phyloP scores from a whole-genome alignment of 2,113 vertebrate species.

The Miniopterus natalensis region DNA sequence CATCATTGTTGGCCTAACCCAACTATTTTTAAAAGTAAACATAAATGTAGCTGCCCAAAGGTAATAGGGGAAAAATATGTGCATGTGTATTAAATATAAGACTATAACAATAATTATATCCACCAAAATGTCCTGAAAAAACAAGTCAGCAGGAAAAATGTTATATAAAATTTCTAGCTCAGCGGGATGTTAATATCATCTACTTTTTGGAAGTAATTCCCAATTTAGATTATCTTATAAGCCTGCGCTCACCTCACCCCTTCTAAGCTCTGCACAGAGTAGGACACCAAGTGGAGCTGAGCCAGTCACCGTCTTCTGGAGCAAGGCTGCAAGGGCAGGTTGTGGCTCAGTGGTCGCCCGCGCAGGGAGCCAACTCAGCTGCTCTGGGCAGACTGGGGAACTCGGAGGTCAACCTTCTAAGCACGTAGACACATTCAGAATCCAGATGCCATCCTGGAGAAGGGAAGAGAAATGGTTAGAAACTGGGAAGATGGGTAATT shows the following conservation, averaged over 20 bases:
- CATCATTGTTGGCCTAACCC: not conserved
- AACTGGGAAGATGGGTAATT: not conserved
- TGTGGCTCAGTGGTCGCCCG: not conserved
- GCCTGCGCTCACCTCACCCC: fast-evolving
- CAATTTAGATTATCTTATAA: not conserved
- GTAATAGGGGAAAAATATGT: not conserved
- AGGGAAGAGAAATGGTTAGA: not conserved
- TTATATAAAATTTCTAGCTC: not conserved
- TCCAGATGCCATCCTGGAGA: not conserved
- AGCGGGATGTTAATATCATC: not conserved
- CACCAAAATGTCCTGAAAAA: not conserved
- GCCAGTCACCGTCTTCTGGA: not conserved
- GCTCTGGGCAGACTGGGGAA: not conserved
- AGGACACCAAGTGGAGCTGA: not conserved
- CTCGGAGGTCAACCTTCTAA: not conserved
- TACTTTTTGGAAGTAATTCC: not conserved
- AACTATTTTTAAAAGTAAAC: not conserved
- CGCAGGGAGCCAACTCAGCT: not conserved
- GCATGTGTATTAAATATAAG: not conserved
- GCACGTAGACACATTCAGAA: not conserved
- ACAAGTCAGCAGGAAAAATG: not conserved
- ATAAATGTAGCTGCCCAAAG: not conserved
- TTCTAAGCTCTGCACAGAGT: not conserved
- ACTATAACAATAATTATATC: not conserved
- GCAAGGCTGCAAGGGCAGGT: fast-evolving